phyloP scores from a whole-genome alignment of 1,140 invertebrate genomes.

The Aphelenchoides fujianensis region DNA sequence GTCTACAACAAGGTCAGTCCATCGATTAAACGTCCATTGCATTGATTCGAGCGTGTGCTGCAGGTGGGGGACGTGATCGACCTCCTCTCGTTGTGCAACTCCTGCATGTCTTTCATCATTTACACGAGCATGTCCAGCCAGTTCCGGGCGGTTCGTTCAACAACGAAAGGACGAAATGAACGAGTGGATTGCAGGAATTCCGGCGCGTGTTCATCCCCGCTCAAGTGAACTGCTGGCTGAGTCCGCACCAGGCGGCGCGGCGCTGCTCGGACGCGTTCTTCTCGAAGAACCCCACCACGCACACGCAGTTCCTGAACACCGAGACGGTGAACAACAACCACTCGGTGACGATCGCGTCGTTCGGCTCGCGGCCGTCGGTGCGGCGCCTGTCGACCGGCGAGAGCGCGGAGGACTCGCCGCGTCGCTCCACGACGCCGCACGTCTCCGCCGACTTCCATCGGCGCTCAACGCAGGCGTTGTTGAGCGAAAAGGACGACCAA shows the following conservation, averaged over 20 bases:
- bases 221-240: slow-evolving; percentile 27
- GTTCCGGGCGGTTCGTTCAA: slow-evolving; percentile 53
- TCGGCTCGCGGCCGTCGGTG: slow-evolving; percentile 28
- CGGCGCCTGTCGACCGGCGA: slow-evolving; percentile 9
- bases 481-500: not conserved
- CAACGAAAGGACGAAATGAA: not conserved
- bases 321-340: slow-evolving; percentile 32
- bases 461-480: slow-evolving; percentile 7
- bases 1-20: slow-evolving; percentile 32
- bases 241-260: slow-evolving; percentile 10
- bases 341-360: slow-evolving; percentile 32
- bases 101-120: slow-evolving; percentile 60
- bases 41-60: not conserved
- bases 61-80: slow-evolving; percentile 58
- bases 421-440: not conserved
- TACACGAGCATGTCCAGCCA: slow-evolving; percentile 61
- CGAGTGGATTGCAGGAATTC: slow-evolving; percentile 49
- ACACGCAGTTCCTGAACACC: slow-evolving; percentile 18
- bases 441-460: slow-evolving; percentile 3
- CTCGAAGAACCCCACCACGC: not conserved
- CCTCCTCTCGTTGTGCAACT: slow-evolving; percentile 53
- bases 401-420: slow-evolving; percentile 1
- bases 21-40: not conserved
- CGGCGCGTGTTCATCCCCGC: slow-evolving; percentile 56
- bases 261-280: slow-evolving; percentile 30